Evolutionary conservation across 2,113 vertebrate species (phyloP).

Genomic region (Sterna hirundo): DNA sequence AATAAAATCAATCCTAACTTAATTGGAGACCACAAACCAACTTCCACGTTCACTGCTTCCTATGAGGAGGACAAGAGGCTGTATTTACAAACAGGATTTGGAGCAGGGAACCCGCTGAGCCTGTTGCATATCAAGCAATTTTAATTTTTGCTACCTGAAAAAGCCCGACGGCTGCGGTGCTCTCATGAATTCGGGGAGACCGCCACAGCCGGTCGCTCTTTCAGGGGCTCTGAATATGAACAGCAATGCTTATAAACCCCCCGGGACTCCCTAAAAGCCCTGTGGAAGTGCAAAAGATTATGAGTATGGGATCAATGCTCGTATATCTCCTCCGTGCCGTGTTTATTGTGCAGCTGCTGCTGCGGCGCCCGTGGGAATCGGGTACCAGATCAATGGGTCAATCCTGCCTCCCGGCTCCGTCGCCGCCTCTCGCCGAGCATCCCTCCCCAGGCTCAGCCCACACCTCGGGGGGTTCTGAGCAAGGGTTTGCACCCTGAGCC

Average conservation of each 20-base stretch:
- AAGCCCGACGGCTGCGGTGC: fast-evolving
- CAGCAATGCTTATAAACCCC: not conserved
- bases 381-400: not conserved
- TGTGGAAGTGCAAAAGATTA: not conserved
- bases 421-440: fast-evolving
- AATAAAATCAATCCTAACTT: conserved; percentile 93
- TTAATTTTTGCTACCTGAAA: conserved; percentile 41
- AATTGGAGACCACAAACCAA: conserved; percentile 87
- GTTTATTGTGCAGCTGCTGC: not conserved
- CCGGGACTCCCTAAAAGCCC: not conserved
- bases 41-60: conserved; percentile 76
- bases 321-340: fast-evolving
- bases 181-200: not conserved
- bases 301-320: not conserved
- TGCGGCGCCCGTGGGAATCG: fast-evolving
- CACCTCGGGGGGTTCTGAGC: not conserved
- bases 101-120: conserved; percentile 22
- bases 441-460: not conserved
- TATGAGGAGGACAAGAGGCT: conserved; percentile 22
- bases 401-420: fast-evolving
- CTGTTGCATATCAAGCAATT: conserved; percentile 44
- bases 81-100: conserved; percentile 40
- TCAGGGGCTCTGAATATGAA: not conserved
- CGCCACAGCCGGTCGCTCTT: fast-evolving
- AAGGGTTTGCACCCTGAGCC: not conserved